Conservation (phyloP, 2,888 invertebrate genomes). For the Tetragonula carbonaria region DNA sequence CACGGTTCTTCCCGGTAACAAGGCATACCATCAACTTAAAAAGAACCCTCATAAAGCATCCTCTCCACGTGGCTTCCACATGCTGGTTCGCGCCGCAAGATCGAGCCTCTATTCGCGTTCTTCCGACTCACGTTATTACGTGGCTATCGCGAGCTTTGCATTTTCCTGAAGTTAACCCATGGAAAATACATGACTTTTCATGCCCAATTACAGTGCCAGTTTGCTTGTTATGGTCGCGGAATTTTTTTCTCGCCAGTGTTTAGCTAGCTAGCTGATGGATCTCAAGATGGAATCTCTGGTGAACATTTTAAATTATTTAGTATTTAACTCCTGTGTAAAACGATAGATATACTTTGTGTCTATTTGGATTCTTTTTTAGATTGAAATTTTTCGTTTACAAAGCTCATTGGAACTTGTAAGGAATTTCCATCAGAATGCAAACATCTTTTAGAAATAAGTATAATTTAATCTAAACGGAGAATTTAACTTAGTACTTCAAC, state of each 20-base stretch:
- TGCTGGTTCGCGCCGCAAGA: slow-evolving; percentile 61
- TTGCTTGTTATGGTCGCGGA: slow-evolving; percentile 61
- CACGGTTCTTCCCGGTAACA: slow-evolving; percentile 79
- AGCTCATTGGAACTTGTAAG: no score
- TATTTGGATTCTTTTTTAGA: neutral
- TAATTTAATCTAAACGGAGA: neutral
- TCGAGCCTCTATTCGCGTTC: slow-evolving; percentile 55
- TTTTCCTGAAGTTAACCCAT: slow-evolving; percentile 19
- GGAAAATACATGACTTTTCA: slow-evolving; percentile 77
- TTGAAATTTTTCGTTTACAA: neutral
- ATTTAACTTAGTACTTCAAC: slow-evolving; percentile 22
- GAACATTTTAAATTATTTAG: neutral
- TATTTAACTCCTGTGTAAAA: neutral
- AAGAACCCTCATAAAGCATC: slow-evolving; percentile 61
- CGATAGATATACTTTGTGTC: neutral
- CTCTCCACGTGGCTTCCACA: slow-evolving; percentile 36
- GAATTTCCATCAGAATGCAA: neutral
- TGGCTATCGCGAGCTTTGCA: neutral
- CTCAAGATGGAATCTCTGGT: neutral
- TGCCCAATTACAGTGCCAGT: slow-evolving; percentile 79
- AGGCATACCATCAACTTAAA: slow-evolving; percentile 79
- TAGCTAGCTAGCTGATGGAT: neutral
- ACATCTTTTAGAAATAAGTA: neutral
- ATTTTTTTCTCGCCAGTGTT: neutral
- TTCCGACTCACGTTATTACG: slow-evolving; percentile 26